Conservation (phyloP, 1,140 invertebrate genomes). For the Sminthurides bifidus region DNA sequence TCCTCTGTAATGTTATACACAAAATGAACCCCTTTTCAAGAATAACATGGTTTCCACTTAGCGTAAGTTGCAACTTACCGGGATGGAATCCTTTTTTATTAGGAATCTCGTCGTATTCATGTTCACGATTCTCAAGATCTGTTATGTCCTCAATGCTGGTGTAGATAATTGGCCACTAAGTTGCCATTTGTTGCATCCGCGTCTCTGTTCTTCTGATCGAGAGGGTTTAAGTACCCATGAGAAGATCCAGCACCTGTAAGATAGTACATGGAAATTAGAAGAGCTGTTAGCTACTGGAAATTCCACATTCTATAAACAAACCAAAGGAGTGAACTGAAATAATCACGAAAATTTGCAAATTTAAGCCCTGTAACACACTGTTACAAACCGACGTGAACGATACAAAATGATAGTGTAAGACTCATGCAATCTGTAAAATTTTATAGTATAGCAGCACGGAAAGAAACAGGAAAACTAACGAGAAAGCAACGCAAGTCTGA, state of each 20-base stretch:
- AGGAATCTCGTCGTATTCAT: constrained; percentile 85
- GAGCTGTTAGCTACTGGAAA: background rate
- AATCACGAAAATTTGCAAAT: background rate
- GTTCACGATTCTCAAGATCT: constrained; percentile 57
- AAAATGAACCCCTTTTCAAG: background rate
- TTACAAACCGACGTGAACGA: too few relatives aligned
- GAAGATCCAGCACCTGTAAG: constrained; percentile 20
- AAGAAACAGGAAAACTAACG: too few relatives aligned
- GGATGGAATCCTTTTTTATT: constrained; percentile 38
- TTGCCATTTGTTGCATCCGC: constrained; percentile 74
- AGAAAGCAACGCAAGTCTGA: too few relatives aligned
- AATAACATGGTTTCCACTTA: background rate
- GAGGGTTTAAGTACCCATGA: constrained; percentile 45
- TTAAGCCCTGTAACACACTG: too few relatives aligned
- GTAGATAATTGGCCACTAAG: constrained; percentile 50
- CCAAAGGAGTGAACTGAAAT: background rate
- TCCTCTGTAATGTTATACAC: constrained; percentile 32
- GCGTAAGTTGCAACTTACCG: constrained; percentile 24
- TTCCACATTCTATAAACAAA: background rate
- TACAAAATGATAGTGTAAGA: too few relatives aligned
- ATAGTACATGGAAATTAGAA: background rate
- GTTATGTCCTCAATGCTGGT: constrained; percentile 66
- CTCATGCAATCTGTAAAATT: too few relatives aligned
- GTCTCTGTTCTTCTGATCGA: constrained; percentile 60
- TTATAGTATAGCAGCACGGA: too few relatives aligned